These are phyloP conservation scores for Saguinus oedipus DNA, from an alignment of 2,797 vertebrate species.

Conservation along the genomic window DNA sequence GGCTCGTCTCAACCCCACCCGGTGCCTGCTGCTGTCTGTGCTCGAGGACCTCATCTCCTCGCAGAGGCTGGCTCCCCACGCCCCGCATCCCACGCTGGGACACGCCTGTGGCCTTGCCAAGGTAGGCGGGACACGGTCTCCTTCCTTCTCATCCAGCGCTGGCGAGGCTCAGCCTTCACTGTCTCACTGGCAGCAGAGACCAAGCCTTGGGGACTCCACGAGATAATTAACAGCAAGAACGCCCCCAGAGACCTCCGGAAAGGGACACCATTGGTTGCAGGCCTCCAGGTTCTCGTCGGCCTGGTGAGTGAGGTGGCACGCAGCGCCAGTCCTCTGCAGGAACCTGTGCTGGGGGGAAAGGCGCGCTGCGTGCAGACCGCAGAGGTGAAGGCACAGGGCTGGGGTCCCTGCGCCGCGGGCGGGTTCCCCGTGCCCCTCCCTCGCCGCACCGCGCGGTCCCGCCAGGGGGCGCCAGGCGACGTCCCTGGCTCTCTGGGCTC, in stretches of 20 bases:
- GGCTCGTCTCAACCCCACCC: not conserved
- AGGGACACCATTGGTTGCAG: not conserved
- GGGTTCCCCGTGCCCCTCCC: not conserved
- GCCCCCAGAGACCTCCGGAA: not conserved
- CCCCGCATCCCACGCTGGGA: rapidly evolving
- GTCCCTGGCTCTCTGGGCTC: not conserved
- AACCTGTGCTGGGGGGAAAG: not conserved
- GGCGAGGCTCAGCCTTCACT: not conserved
- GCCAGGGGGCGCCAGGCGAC: not conserved
- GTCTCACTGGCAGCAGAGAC: not conserved
- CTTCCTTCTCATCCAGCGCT: not conserved
- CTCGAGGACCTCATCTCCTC: not conserved
- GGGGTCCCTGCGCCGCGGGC: not conserved
- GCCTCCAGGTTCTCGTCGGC: not conserved
- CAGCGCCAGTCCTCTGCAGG: not conserved
- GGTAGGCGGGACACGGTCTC: not conserved
- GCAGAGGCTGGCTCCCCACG: not conserved
- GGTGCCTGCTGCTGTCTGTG: not conserved
- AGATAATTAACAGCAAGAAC: not conserved
- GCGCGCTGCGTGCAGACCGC: not conserved
- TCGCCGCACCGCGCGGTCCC: rapidly evolving
- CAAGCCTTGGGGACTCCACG: not conserved
- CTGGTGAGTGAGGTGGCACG: not conserved
- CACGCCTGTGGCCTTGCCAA: not conserved
- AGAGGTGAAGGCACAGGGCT: not conserved